Evolutionary conservation across 1,140 invertebrate species (phyloP).

Genomic region (Drosophila lacteicornis): DNA sequence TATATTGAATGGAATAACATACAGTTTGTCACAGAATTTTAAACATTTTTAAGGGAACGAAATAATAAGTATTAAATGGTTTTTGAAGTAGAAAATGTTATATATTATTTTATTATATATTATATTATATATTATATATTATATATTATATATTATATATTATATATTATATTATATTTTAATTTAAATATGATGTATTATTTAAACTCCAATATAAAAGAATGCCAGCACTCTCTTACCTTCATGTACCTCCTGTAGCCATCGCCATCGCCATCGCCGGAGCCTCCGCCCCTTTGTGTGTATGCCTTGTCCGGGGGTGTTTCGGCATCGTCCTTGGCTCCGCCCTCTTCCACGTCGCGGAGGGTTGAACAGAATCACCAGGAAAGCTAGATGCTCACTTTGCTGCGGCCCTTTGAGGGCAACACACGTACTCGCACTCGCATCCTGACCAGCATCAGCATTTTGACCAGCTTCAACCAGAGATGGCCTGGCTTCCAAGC

Average conservation of each 20-base stretch:
- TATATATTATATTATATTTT: background rate
- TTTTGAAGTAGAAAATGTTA: too few species aligned
- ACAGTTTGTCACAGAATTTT: too few species aligned
- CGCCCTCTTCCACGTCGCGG: background rate
- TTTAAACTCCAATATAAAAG: too few species aligned
- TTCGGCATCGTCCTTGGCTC: conserved; percentile 5
- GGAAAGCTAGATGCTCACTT: conserved; percentile 31
- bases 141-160: background rate
- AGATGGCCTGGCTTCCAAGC: conserved; percentile 74
- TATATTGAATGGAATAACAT: background rate
- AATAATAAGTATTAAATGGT: too few species aligned
- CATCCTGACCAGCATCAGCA: background rate
- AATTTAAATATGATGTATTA: background rate
- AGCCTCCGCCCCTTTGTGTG: conserved; percentile 16
- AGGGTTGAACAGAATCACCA: conserved; percentile 19
- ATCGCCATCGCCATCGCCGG: background rate
- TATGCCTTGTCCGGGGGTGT: background rate
- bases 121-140: background rate
- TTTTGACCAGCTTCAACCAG: background rate
- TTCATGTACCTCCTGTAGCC: background rate
- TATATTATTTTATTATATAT: too few species aligned
- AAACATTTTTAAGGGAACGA: too few species aligned
- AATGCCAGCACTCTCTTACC: background rate
- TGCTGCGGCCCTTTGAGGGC: background rate
- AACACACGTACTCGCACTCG: conserved; percentile 4